These are phyloP conservation scores for Zonitis immaculata DNA, from an alignment of 2,888 invertebrate genomes.

Conservation along the genomic window DNA sequence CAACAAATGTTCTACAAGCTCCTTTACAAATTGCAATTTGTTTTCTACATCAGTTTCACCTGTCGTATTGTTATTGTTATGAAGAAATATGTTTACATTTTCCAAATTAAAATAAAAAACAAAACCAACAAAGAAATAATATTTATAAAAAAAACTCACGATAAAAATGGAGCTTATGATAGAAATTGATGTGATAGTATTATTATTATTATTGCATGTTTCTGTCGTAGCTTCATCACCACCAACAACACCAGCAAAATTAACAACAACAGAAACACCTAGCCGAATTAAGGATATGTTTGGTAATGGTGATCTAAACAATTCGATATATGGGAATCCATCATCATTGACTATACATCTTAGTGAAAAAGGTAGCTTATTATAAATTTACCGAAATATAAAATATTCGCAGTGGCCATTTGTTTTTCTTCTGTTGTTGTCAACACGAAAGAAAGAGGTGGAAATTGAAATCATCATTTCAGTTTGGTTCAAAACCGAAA, in stretches of 20 bases:
- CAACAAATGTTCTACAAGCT: constrained; percentile 1
- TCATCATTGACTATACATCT: constrained; percentile 61
- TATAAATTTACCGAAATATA: neutral
- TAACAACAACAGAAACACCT: constrained; percentile 62
- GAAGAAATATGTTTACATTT: neutral
- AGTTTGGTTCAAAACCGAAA: too few species aligned
- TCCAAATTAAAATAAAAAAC: neutral
- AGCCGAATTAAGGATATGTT: constrained; percentile 46
- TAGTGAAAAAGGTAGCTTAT: constrained; percentile 53
- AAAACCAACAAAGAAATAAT: neutral
- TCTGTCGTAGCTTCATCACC: constrained; percentile 67
- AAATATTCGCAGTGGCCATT: constrained; percentile 16
- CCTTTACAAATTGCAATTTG: constrained; percentile 1
- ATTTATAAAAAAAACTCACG: too few species aligned
- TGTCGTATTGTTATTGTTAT: neutral
- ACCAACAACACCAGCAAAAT: constrained; percentile 74
- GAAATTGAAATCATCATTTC: neutral
- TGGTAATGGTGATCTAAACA: constrained; percentile 53
- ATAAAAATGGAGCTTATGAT: neutral
- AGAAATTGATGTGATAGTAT: constrained; percentile 15
- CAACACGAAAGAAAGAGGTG: constrained; percentile 14
- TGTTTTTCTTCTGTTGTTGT: constrained; percentile 19
- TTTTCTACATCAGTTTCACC: constrained; percentile 1
- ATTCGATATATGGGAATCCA: constrained; percentile 59
- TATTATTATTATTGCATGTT: constrained; percentile 34